phyloP scores from a whole-genome alignment of 2,888 invertebrate species.

The Nomada ferruginata region DNA sequence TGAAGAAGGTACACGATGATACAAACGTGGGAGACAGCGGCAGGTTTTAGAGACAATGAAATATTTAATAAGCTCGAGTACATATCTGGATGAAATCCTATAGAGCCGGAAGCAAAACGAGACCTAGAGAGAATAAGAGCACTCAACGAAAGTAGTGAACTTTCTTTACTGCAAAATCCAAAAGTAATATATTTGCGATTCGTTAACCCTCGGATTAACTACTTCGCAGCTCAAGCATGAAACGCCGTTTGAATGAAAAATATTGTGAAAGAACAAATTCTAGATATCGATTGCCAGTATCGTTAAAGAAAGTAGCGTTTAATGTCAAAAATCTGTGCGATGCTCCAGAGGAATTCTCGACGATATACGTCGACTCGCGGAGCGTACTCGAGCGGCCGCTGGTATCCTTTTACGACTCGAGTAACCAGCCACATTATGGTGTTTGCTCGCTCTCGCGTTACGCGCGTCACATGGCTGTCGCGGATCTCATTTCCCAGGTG shows the following conservation, averaged over 20 bases:
- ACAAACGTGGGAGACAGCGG: neutral
- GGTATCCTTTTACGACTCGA: slow-evolving; percentile 43
- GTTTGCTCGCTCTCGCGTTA: slow-evolving; percentile 41
- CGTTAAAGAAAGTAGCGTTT: neutral
- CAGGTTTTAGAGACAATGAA: neutral
- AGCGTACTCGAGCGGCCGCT: neutral
- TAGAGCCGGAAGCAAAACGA: no score
- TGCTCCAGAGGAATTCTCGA: neutral
- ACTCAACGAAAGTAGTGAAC: no score
- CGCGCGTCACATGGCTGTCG: slow-evolving; percentile 30
- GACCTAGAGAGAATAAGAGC: no score
- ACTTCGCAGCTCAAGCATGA: no score
- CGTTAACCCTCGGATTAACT: no score
- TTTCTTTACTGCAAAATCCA: no score
- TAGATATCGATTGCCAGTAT: neutral
- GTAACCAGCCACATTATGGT: slow-evolving; percentile 22
- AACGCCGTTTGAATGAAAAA: no score
- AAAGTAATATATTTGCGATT: no score
- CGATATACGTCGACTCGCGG: neutral
- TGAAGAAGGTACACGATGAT: neutral
- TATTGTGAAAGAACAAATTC: no score
- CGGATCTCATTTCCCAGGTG: slow-evolving; percentile 40
- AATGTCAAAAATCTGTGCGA: neutral
- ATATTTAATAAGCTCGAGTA: neutral
- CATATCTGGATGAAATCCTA: neutral